Evolutionary conservation across 1,140 invertebrate genomes (phyloP), one percentile per base, ranked within the genome.

Genomic region (Drosophila rhopaloa): DNA sequence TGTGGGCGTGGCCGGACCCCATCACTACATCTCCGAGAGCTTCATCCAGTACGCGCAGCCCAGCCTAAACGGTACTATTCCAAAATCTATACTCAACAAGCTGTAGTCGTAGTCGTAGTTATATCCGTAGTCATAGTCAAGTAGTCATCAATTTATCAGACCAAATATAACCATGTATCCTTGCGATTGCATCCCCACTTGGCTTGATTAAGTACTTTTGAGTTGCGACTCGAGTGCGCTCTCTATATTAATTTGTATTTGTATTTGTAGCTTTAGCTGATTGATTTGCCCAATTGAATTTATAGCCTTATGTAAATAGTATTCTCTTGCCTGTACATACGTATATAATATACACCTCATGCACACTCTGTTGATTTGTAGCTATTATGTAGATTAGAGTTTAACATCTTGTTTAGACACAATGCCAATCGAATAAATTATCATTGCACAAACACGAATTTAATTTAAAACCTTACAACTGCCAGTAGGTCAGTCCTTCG

Each of bases 1-100:
- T 66, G 79, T 86, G 53, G 84, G 68, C 77, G 79, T 85, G 16
- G 86, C 74, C 46, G 88, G 78, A n/a, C 90, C 91, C 27, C 90
- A 92, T 76, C 91, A 92, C 71, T 92, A 92, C 71, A 92, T 92
- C 68, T 92, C 91, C 37, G 91, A 92, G 79, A 91, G 91, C 80
- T 92, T 92, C 75, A 92, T 92, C 61, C 92, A 92, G 67, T 92
- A 92, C 48, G 91, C 92, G 66, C 92, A 92, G 76, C 91, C 91
- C 63, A 92, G 91, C 72, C 88, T 92, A 79, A 92, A 92, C 81
- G 92, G 92, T 92, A 91, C 90, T 86, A 92, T 92, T 85, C 91
- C 91, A 83, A 90, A 91, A 90, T 91, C 90, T 76, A 91, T 91
- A 90, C 79, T 89, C 76, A 91, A 91, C 77, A 84, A 78, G 76